Conservation (phyloP, 2,888 invertebrate genomes). For the Drosophila hamatofila region DNA sequence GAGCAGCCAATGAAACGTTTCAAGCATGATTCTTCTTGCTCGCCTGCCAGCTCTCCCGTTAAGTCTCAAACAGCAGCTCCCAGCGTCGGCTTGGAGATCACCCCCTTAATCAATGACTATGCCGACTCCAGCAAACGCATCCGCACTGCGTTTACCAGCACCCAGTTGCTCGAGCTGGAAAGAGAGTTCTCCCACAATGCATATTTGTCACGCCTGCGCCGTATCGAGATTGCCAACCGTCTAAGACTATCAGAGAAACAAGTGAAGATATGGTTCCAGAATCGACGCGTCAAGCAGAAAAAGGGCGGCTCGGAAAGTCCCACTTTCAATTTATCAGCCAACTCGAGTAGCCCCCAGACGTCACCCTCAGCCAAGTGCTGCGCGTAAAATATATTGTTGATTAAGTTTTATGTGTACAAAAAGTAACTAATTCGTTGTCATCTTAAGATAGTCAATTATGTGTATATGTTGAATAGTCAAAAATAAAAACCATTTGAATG, state of each 20-base stretch:
- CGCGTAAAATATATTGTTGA: constrained; percentile 38
- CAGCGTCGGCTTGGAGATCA: constrained; percentile 61
- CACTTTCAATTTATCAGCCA: constrained; percentile 75
- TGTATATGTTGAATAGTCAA: constrained; percentile 24
- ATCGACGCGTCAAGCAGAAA: constrained; percentile 96
- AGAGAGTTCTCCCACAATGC: constrained; percentile 95
- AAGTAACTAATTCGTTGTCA: constrained; percentile 9
- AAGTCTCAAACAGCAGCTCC: constrained; percentile 45
- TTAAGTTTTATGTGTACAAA: constrained; percentile 47
- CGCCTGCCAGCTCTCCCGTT: constrained; percentile 78
- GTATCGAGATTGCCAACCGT: constrained; percentile 97
- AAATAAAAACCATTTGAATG: constrained; percentile 11
- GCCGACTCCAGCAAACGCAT: constrained; percentile 93
- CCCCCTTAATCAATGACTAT: constrained; percentile 84
- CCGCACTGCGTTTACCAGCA: constrained; percentile 96
- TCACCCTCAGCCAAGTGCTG: constrained; percentile 47
- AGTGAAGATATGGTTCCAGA: constrained; percentile 97
- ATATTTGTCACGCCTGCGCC: constrained; percentile 94
- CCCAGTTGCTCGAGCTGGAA: constrained; percentile 94
- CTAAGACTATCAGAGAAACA: constrained; percentile 96
- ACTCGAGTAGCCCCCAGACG: constrained; percentile 65
- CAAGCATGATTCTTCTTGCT: constrained; percentile 78
- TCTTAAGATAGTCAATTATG: constrained; percentile 10
- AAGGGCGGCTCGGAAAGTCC: constrained; percentile 91
- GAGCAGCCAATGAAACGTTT: constrained; percentile 76